Conservation (phyloP, 2,113 vertebrate species). For the Merops nubicus region DNA sequence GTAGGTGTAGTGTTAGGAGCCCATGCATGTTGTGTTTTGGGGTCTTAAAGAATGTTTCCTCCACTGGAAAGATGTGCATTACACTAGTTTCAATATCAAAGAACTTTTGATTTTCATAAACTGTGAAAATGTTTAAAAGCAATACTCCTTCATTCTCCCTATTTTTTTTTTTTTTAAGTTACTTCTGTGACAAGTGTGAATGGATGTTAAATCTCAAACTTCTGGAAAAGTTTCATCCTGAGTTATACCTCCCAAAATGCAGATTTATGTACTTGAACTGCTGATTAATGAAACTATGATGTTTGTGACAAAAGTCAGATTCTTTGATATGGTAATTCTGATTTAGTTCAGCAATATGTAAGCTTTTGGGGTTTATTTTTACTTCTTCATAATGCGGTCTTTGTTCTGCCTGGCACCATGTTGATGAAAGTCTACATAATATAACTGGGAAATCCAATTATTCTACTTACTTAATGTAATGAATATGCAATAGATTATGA, state of each 20-base stretch:
- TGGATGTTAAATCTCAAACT: background rate
- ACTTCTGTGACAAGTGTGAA: background rate
- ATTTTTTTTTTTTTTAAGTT: background rate
- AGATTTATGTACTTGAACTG: background rate
- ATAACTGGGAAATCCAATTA: background rate
- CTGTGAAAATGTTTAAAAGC: background rate
- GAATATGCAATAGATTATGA: background rate
- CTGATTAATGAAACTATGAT: background rate
- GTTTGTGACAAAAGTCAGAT: conserved; percentile 2
- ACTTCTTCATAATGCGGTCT: background rate
- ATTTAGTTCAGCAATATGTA: background rate
- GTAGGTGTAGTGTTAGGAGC: background rate
- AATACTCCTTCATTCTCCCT: background rate
- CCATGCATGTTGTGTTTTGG: background rate
- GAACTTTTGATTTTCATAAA: background rate
- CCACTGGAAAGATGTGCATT: background rate
- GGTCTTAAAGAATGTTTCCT: background rate
- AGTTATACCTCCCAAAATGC: background rate
- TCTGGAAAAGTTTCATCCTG: background rate
- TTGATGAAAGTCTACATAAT: background rate
- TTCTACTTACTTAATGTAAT: background rate
- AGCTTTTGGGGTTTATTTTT: background rate
- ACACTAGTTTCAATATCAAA: background rate
- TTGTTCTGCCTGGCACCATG: background rate
- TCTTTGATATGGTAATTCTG: background rate